phyloP scores from a whole-genome alignment of 2,113 vertebrate species.

The Esox niger region DNA sequence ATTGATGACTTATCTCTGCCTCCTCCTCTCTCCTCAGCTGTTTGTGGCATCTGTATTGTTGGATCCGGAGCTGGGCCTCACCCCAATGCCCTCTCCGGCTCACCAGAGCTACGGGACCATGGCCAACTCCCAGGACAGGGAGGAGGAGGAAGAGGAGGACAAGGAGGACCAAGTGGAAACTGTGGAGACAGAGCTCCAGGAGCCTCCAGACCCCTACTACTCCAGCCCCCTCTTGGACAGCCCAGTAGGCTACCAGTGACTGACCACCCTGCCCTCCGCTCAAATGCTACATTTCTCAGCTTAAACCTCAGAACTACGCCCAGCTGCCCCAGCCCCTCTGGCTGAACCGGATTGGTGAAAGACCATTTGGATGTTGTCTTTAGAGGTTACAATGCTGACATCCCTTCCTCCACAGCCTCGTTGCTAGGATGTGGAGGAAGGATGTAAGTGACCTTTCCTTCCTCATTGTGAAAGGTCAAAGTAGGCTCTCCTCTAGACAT shows the following conservation, averaged over 20 bases:
- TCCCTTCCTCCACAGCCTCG: background rate
- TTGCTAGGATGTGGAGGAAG: constrained; percentile 13
- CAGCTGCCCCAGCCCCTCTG: constrained; percentile 48
- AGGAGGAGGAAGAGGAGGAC: constrained; percentile 58
- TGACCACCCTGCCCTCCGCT: constrained; percentile 13
- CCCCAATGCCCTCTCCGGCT: constrained; percentile 87
- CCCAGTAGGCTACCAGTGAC: constrained; percentile 80
- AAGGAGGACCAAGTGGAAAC: constrained; percentile 72
- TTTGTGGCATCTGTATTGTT: constrained; percentile 92
- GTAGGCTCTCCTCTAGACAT: constrained; percentile 9
- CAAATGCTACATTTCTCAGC: constrained; percentile 56
- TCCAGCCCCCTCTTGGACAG: constrained; percentile 79
- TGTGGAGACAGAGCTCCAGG: constrained; percentile 79
- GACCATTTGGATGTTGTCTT: background rate
- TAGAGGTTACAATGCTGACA: constrained; percentile 3
- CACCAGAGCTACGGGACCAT: constrained; percentile 92
- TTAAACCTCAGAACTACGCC: constrained; percentile 50
- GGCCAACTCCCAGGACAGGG: constrained; percentile 74
- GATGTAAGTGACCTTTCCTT: constrained; percentile 10
- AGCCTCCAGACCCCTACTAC: constrained; percentile 69
- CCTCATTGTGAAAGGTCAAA: constrained; percentile 17
- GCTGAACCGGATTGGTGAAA: constrained; percentile 18
- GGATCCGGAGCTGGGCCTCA: constrained; percentile 89
- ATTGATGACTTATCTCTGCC: background rate
- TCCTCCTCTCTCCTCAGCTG: constrained; percentile 71